Percentiles rank a stretch among this genome's conserved stretches.
Conservation (phyloP, 2,797 vertebrate species). For the Columba guinea region DNA sequence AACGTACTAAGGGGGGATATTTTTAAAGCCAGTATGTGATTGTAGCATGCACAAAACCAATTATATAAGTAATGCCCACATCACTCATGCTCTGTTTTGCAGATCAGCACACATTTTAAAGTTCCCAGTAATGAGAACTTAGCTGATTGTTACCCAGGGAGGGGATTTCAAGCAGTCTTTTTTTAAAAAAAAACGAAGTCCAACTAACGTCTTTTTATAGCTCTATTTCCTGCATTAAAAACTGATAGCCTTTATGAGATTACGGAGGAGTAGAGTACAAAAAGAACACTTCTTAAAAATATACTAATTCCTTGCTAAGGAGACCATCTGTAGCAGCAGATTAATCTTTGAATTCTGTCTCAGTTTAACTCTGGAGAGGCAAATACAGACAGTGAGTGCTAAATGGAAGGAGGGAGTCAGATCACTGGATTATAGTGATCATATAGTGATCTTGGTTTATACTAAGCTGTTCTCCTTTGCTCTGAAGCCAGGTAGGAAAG, state of each 20-base stretch:
- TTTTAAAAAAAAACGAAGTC: not conserved
- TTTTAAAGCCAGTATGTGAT: constrained; percentile 63
- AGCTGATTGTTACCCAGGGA: constrained; percentile 45
- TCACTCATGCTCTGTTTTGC: constrained; percentile 53
- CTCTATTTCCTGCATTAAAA: not conserved
- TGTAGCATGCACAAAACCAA: constrained; percentile 48
- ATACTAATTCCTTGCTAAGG: not conserved
- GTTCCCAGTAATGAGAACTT: constrained; percentile 58
- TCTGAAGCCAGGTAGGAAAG: not conserved
- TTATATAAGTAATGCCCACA: constrained; percentile 54
- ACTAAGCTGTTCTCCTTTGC: not conserved
- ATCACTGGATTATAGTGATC: not conserved
- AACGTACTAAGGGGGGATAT: constrained; percentile 43
- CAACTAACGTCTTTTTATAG: not conserved
- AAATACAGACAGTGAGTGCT: not conserved
- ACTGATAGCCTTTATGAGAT: not conserved
- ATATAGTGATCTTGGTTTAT: not conserved
- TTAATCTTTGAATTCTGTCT: not conserved
- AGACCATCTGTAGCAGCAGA: not conserved
- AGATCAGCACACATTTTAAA: constrained; percentile 61
- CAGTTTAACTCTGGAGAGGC: not conserved
- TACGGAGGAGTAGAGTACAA: not conserved
- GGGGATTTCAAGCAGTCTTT: not conserved
- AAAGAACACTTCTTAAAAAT: not conserved
- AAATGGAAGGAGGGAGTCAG: not conserved